These are phyloP conservation scores for Cotesia vestalis DNA, from an alignment of 1,140 invertebrate species.

Conservation along the genomic window DNA sequence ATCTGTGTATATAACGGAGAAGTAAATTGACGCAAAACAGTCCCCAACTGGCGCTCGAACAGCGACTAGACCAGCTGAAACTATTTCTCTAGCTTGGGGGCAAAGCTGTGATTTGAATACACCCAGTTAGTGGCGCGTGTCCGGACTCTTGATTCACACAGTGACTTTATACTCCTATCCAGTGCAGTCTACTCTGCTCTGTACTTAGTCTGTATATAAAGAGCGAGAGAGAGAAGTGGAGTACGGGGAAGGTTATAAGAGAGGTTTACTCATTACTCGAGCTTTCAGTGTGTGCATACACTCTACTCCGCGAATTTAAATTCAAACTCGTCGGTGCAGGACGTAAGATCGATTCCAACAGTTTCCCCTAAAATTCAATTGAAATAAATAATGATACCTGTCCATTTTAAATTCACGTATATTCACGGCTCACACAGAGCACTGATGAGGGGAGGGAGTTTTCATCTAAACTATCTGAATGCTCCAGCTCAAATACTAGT, in stretches of 20 bases:
- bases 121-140: slow-evolving; percentile 63
- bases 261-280: slow-evolving; percentile 52
- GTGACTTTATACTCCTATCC: slow-evolving; percentile 7
- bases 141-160: slow-evolving; percentile 51
- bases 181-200: background rate
- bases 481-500: background rate
- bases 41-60: slow-evolving; percentile 42
- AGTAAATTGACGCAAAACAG: slow-evolving; percentile 11
- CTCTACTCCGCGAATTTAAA: background rate
- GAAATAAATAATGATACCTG: slow-evolving; percentile 27
- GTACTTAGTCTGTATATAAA: background rate
- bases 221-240: background rate
- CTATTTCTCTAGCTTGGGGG: slow-evolving; percentile 60
- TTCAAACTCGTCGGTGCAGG: too few relatives aligned
- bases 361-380: slow-evolving; percentile 14
- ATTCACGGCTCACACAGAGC: background rate
- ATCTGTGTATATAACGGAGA: too few relatives aligned
- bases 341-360: slow-evolving; percentile 21
- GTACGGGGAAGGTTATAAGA: slow-evolving; percentile 50
- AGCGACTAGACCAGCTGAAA: slow-evolving; percentile 45
- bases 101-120: slow-evolving; percentile 63
- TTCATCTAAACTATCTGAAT: background rate
- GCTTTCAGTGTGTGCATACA: slow-evolving; percentile 39
- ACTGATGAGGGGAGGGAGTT: background rate
- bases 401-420: slow-evolving; percentile 22